phyloP scores from a whole-genome alignment of 2,113 vertebrate genomes.

The Pholis gunnellus region DNA sequence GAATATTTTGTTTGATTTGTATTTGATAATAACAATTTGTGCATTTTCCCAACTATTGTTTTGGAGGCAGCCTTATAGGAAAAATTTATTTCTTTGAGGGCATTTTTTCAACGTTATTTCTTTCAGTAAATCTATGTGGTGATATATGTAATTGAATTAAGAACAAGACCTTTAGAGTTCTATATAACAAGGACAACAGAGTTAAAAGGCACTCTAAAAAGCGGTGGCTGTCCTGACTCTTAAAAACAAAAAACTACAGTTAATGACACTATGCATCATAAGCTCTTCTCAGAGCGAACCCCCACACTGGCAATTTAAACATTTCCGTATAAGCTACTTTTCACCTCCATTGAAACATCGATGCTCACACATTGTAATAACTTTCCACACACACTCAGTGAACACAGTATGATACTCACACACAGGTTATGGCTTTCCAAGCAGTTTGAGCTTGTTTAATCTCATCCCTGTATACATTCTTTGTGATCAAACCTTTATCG shows the following conservation, averaged over 20 bases:
- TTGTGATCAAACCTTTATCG: conserved; percentile 75
- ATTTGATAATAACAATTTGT: neutral
- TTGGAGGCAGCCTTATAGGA: neutral
- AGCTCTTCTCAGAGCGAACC: conserved; percentile 43
- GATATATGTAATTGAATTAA: neutral
- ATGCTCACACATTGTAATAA: conserved; percentile 31
- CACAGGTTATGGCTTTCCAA: conserved; percentile 76
- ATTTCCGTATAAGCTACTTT: conserved; percentile 40
- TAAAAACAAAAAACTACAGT: conserved; percentile 6
- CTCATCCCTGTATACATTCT: conserved; percentile 79
- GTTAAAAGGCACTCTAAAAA: neutral
- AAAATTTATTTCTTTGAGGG: neutral
- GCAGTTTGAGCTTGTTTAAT: conserved; percentile 78
- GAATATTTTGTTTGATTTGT: neutral
- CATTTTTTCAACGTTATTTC: neutral
- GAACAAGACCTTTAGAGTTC: neutral
- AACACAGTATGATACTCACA: conserved; percentile 62
- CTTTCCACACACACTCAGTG: conserved; percentile 24
- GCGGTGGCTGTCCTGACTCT: conserved; percentile 12
- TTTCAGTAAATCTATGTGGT: neutral
- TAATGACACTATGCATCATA: conserved; percentile 58
- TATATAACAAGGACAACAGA: neutral
- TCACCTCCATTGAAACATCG: conserved; percentile 28
- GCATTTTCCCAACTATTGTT: neutral
- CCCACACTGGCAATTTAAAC: conserved; percentile 44